A percentile compares a stretch with the other conserved stretches of the same genome.
phyloP scores from a whole-genome alignment of 2,113 vertebrate species.

The Hemibagrus wyckioides region DNA sequence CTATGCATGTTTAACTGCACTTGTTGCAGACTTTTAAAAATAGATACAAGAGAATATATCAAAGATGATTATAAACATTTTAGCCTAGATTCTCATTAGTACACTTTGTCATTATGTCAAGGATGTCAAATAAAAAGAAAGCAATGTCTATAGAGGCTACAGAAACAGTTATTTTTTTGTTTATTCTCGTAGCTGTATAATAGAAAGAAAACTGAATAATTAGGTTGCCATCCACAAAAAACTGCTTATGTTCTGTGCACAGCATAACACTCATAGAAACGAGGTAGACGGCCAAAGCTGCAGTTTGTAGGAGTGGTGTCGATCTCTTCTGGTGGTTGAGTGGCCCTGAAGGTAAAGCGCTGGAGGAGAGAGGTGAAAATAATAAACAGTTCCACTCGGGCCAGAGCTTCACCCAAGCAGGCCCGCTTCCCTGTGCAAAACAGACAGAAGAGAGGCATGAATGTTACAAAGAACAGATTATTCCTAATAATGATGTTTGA shows the following conservation, averaged over 20 bases:
- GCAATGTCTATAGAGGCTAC: no score
- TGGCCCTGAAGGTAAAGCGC: slow-evolving; percentile 54
- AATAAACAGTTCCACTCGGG: slow-evolving; percentile 52
- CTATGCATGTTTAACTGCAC: background rate
- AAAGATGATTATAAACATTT: no score
- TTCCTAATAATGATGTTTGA: background rate
- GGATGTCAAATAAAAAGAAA: no score
- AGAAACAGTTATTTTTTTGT: no score
- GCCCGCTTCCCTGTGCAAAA: slow-evolving; percentile 49
- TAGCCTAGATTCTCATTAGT: no score
- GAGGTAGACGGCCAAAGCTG: slow-evolving; percentile 51
- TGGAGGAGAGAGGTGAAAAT: slow-evolving; percentile 56
- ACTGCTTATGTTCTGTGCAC: slow-evolving; percentile 31
- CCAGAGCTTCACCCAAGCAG: slow-evolving; percentile 57
- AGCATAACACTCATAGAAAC: slow-evolving; percentile 46
- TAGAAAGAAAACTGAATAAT: no score
- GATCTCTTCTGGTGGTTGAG: slow-evolving; percentile 42
- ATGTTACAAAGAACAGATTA: background rate
- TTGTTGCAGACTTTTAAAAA: background rate
- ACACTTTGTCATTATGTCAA: no score
- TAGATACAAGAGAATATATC: background rate
- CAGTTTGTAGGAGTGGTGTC: slow-evolving; percentile 31
- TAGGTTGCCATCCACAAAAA: background rate
- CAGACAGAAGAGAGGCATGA: background rate
- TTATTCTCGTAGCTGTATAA: no score